phyloP scores from a whole-genome alignment of 2,888 invertebrate species.

The Stenoptilia bipunctidactyla region DNA sequence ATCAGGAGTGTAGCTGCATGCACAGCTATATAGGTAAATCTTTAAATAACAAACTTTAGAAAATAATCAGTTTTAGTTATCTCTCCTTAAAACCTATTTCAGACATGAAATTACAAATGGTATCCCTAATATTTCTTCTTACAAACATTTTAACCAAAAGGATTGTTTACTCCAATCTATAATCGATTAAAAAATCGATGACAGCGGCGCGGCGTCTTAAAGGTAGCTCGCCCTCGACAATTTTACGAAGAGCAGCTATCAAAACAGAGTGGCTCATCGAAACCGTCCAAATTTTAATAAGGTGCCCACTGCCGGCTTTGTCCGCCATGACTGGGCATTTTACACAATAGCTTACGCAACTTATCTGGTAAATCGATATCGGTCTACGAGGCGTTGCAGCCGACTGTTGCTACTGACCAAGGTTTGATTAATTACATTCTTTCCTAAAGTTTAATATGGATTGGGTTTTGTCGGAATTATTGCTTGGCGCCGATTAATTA shows the following conservation, averaged over 20 bases:
- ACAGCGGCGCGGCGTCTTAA: conserved; percentile 42
- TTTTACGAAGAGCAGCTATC: conserved; percentile 50
- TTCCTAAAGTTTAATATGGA: conserved; percentile 28
- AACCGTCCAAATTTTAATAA: conserved; percentile 67
- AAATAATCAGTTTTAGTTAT: no score
- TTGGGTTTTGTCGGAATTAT: conserved; percentile 34
- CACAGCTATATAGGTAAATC: no score
- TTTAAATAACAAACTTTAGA: no score
- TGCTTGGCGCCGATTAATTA: conserved; percentile 64
- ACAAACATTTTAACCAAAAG: no score
- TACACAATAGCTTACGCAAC: conserved; percentile 66
- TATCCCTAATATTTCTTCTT: no score
- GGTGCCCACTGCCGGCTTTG: conserved; percentile 69
- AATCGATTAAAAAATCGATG: conserved; percentile 14
- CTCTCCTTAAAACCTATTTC: no score
- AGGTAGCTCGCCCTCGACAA: conserved; percentile 37
- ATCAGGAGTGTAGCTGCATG: no score
- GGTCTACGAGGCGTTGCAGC: conserved; percentile 66
- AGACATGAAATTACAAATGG: no score
- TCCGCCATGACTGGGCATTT: conserved; percentile 53
- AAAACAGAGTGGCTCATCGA: conserved; percentile 63
- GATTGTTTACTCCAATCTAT: neutral
- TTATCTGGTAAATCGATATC: conserved; percentile 69
- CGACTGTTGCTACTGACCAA: conserved; percentile 64
- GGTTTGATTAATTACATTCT: conserved; percentile 69